Percentiles rank a stretch among this genome's conserved stretches.
Evolutionary conservation across 2,888 invertebrate genomes (phyloP).

Genomic region (Noctua janthina): DNA sequence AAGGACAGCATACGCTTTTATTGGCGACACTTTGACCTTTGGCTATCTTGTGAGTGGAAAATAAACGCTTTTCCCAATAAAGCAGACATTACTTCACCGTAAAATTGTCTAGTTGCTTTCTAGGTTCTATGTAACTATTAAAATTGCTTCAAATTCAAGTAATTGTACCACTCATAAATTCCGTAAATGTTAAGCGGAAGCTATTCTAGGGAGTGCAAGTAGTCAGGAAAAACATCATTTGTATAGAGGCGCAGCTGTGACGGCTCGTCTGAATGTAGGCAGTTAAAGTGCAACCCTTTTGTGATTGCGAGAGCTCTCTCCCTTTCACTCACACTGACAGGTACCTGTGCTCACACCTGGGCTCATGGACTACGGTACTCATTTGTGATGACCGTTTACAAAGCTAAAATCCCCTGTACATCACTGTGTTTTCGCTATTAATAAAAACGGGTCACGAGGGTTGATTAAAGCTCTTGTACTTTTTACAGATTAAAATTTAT

Average conservation of each 20-base stretch:
- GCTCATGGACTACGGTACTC: constrained; percentile 29
- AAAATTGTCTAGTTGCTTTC: not conserved
- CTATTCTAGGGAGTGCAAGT: constrained; percentile 52
- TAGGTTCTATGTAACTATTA: not conserved
- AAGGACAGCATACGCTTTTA: constrained; percentile 41
- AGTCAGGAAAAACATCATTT: constrained; percentile 66
- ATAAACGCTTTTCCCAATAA: constrained; percentile 21
- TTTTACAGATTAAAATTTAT: constrained; percentile 35
- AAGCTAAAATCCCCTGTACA: constrained; percentile 48
- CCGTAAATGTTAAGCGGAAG: constrained; percentile 58
- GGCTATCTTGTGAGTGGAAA: constrained; percentile 21
- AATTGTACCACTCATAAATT: constrained; percentile 42
- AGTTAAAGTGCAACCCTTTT: constrained; percentile 76
- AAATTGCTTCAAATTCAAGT: constrained; percentile 4
- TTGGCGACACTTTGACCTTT: constrained; percentile 52
- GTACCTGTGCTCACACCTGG: constrained; percentile 60
- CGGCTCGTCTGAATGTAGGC: constrained; percentile 69
- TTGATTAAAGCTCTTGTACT: constrained; percentile 62
- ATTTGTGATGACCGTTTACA: constrained; percentile 42
- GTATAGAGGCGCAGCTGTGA: constrained; percentile 66
- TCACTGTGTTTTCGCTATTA: constrained; percentile 55
- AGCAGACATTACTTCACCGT: not conserved
- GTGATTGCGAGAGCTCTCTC: constrained; percentile 67
- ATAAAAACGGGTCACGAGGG: constrained; percentile 63
- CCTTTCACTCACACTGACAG: constrained; percentile 57